These are phyloP conservation scores for Coreius guichenoti DNA, from an alignment of 2,797 vertebrate species.

Conservation along the genomic window DNA sequence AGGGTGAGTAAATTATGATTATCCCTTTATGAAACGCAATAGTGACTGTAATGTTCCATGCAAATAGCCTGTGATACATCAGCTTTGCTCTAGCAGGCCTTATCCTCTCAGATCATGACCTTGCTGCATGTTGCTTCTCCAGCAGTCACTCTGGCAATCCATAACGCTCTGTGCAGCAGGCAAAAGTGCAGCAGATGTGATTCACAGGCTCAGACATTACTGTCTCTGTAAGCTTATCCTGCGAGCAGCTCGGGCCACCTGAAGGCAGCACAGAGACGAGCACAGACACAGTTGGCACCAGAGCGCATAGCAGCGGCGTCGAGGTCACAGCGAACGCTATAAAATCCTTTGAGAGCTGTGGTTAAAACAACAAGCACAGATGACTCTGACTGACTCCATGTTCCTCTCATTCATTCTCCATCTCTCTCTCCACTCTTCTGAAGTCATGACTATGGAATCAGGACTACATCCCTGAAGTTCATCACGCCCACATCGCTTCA, in stretches of 20 bases:
- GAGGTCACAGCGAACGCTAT: slow-evolving; percentile 42
- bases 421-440: slow-evolving; percentile 28
- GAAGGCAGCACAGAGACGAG: slow-evolving; percentile 52
- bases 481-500: slow-evolving; percentile 65
- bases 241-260: slow-evolving; percentile 33
- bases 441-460: slow-evolving; percentile 65
- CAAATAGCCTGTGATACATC: slow-evolving; percentile 38
- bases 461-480: slow-evolving; percentile 66
- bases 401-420: slow-evolving; percentile 37
- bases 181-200: slow-evolving; percentile 20
- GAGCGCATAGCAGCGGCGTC: slow-evolving; percentile 18
- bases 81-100: slow-evolving; percentile 47
- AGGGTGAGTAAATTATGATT: not conserved
- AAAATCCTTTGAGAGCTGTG: slow-evolving; percentile 38
- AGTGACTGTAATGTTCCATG: slow-evolving; percentile 23
- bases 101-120: slow-evolving; percentile 39
- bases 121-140: slow-evolving; percentile 38
- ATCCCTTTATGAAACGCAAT: not conserved
- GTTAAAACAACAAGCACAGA: slow-evolving; percentile 62
- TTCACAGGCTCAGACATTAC: slow-evolving; percentile 28
- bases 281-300: slow-evolving; percentile 34
- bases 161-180: slow-evolving; percentile 17
- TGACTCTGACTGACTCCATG: slow-evolving; percentile 61
- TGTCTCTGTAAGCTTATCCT: slow-evolving; percentile 28
- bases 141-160: slow-evolving; percentile 38